Conservation (phyloP, 1,140 invertebrate genomes). For the Drosophila sechellia region DNA sequence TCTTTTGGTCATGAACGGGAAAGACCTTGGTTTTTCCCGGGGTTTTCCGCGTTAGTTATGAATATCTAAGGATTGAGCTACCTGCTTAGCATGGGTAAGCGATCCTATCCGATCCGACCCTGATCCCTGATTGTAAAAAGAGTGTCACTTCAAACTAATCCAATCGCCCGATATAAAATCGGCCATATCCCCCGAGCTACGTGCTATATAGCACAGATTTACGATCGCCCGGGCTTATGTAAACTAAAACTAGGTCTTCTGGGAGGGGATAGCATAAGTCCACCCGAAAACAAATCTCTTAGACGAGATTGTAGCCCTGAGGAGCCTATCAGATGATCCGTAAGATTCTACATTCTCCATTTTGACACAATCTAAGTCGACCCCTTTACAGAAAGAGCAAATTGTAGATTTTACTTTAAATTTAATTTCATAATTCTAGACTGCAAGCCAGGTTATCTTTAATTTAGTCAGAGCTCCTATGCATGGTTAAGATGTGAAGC, state of each 20-base stretch:
- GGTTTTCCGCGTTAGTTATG: slow-evolving; percentile 71
- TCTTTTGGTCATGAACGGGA: slow-evolving; percentile 58
- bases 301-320: background rate
- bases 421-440: no score
- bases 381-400: no score
- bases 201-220: slow-evolving; percentile 25
- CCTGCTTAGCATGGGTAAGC: slow-evolving; percentile 18
- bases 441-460: no score
- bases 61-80: slow-evolving; percentile 57
- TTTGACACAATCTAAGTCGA: no score
- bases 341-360: background rate
- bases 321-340: slow-evolving; percentile 10
- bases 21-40: slow-evolving; percentile 65
- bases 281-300: slow-evolving; percentile 7
- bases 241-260: slow-evolving; percentile 27
- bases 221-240: slow-evolving; percentile 39
- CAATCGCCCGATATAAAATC: slow-evolving; percentile 63
- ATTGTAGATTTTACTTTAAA: no score
- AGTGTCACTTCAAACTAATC: slow-evolving; percentile 43
- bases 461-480: background rate
- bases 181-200: slow-evolving; percentile 10
- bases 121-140: slow-evolving; percentile 44
- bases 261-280: background rate
- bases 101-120: slow-evolving; percentile 8
- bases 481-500: slow-evolving; percentile 11